Percentiles rank a stretch among this genome's conserved stretches.
phyloP scores from a whole-genome alignment of 2,888 invertebrate species.

The Ecliptopera silaceata region DNA sequence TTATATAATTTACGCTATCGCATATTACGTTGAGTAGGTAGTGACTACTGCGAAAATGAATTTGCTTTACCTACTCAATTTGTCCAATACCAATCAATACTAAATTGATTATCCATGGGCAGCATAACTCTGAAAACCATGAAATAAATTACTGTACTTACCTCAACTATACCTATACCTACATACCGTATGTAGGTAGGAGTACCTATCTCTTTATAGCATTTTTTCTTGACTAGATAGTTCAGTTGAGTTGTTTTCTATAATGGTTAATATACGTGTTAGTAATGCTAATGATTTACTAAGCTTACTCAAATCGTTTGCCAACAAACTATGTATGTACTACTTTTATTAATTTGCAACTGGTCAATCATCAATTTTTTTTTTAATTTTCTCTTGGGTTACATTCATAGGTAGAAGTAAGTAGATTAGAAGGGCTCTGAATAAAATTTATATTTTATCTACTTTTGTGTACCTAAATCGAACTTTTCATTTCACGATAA shows the following conservation, averaged over 20 bases:
- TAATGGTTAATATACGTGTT: neutral
- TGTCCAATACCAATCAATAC: neutral
- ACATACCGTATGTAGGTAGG: neutral
- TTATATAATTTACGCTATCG: neutral
- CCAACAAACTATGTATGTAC: neutral
- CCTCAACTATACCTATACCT: neutral
- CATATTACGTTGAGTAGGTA: neutral
- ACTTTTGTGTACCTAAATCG: no score
- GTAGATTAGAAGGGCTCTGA: no score
- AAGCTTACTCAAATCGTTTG: neutral
- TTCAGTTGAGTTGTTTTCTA: neutral
- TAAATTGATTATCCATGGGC: neutral
- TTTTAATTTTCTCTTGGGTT: no score
- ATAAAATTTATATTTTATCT: no score
- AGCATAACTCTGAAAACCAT: neutral
- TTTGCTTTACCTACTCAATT: neutral
- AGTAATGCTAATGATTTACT: neutral
- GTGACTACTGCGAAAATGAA: neutral
- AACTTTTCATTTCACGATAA: no score
- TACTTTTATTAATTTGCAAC: neutral
- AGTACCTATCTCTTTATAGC: neutral
- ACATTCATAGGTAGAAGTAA: no score
- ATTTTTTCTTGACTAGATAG: no score
- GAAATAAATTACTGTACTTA: neutral
- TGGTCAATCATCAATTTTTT: neutral